Percentiles rank a stretch among this genome's conserved stretches.
Conservation (phyloP, 2,113 vertebrate genomes). For the Microcebus lehilahytsara region DNA sequence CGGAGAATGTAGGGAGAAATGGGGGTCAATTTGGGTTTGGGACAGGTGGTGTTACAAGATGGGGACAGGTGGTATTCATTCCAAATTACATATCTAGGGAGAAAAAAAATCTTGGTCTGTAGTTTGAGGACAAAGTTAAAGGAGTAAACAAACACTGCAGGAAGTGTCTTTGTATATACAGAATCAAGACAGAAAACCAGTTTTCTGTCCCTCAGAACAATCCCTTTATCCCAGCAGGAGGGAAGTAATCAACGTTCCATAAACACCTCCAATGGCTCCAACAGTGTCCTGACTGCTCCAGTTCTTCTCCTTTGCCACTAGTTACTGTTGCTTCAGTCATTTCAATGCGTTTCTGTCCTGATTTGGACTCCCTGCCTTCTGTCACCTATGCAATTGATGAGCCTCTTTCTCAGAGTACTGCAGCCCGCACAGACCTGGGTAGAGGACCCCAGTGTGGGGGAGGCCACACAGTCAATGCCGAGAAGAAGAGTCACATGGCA, state of each 20-base stretch:
- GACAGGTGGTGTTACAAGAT: neutral
- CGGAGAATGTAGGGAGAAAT: neutral
- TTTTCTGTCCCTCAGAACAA: neutral
- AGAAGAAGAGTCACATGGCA: neutral
- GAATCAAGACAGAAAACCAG: conserved; percentile 4
- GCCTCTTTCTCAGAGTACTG: neutral
- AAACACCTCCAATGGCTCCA: neutral
- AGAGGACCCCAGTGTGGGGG: fast-evolving
- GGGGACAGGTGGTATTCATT: neutral
- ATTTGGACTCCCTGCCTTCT: neutral
- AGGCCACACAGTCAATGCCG: neutral
- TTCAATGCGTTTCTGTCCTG: neutral
- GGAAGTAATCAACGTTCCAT: conserved; percentile 8
- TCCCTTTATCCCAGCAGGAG: conserved; percentile 11
- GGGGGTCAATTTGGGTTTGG: neutral
- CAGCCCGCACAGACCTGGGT: neutral
- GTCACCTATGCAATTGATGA: neutral
- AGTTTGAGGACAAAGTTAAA: conserved; percentile 49
- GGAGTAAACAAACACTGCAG: neutral
- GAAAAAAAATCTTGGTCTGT: neutral
- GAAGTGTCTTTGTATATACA: neutral
- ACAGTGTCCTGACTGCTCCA: fast-evolving
- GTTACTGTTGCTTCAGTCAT: neutral
- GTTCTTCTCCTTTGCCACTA: neutral
- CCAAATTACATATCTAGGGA: neutral